These are phyloP conservation scores for Patella pellucida DNA, from an alignment of 2,888 invertebrate genomes.

Conservation along the genomic window DNA sequence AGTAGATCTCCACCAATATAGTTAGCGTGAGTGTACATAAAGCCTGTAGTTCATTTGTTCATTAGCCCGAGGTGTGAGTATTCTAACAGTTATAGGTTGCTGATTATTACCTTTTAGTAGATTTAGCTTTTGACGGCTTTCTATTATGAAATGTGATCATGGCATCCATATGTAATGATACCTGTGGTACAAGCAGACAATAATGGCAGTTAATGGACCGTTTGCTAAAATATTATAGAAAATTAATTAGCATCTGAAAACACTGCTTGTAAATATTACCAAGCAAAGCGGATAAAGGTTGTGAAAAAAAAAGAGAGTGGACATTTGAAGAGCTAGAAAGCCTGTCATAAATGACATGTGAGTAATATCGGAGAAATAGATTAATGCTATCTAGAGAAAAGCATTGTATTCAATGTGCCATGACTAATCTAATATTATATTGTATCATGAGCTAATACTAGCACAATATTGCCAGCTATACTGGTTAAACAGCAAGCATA, in stretches of 20 bases:
- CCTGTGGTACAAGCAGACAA: neutral
- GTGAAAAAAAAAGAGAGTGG: no score
- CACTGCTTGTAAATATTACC: no score
- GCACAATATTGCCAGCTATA: neutral
- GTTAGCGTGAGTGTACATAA: no score
- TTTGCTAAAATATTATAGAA: neutral
- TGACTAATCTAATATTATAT: slow-evolving; percentile 3
- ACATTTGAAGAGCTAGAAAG: no score
- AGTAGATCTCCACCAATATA: no score
- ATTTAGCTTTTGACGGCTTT: neutral
- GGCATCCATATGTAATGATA: slow-evolving; percentile 1
- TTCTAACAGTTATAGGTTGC: no score
- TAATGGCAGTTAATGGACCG: neutral
- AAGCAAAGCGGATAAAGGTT: no score
- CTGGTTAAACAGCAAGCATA: slow-evolving; percentile 3
- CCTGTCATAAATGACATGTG: neutral
- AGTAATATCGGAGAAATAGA: neutral
- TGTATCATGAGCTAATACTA: neutral
- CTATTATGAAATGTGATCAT: neutral
- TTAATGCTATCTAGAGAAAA: neutral
- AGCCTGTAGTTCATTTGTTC: no score
- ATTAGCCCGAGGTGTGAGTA: no score
- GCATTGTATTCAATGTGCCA: slow-evolving; percentile 6
- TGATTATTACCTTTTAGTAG: no score
- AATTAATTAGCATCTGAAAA: neutral